These are phyloP conservation scores for Pandemis cinnamomeana DNA, from an alignment of 2,888 invertebrate genomes.

Conservation along the genomic window DNA sequence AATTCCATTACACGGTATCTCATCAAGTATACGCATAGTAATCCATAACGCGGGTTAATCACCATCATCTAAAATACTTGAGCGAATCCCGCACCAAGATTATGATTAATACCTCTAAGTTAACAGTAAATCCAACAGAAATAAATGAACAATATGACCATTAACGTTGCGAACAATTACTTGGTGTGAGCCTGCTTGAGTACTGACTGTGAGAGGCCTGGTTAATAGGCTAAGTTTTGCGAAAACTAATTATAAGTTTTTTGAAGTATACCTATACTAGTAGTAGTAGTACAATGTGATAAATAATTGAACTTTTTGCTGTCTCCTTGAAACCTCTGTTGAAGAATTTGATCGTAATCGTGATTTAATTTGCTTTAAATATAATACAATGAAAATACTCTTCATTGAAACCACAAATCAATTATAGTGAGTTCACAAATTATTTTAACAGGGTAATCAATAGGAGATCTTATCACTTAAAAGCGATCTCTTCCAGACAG, in stretches of 20 bases:
- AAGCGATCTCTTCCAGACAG: too few relatives aligned
- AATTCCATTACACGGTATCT: conserved; percentile 62
- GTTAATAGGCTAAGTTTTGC: neutral
- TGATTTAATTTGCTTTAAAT: too few relatives aligned
- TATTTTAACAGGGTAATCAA: too few relatives aligned
- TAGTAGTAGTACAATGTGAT: too few relatives aligned
- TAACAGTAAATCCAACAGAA: conserved; percentile 59
- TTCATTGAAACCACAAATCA: too few relatives aligned
- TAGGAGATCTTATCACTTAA: too few relatives aligned
- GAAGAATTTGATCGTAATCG: too few relatives aligned
- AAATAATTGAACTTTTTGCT: too few relatives aligned
- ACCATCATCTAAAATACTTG: conserved; percentile 64
- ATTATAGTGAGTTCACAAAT: too few relatives aligned
- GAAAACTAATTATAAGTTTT: neutral
- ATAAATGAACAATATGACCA: conserved; percentile 21
- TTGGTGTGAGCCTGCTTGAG: neutral
- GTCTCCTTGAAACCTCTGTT: too few relatives aligned
- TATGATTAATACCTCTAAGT: conserved; percentile 72
- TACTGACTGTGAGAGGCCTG: neutral
- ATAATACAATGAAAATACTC: too few relatives aligned
- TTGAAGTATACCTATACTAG: neutral
- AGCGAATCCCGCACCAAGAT: conserved; percentile 62
- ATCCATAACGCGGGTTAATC: conserved; percentile 61
- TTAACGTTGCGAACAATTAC: conserved; percentile 15
- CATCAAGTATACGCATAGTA: conserved; percentile 51